Evolutionary conservation across 37 sponge, comb jelly and placozoan genomes (phyloP).

Genomic region (Dysidea cf. avara): DNA sequence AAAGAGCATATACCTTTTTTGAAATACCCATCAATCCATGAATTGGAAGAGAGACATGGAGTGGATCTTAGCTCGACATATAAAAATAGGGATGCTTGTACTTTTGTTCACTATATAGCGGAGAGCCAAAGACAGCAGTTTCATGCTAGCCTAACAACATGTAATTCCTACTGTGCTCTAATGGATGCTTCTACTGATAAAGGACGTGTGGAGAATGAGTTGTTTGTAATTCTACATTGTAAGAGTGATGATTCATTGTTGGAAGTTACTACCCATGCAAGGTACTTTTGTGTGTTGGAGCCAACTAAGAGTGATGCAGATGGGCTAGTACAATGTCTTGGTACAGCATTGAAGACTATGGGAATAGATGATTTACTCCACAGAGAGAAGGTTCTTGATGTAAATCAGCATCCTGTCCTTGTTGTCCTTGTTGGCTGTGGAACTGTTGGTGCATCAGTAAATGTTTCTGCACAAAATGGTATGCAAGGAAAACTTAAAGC

Average conservation of each 20-base stretch:
- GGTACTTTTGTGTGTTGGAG: background rate
- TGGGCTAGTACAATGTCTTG: slow-evolving; percentile 48
- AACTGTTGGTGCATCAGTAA: slow-evolving; percentile 64
- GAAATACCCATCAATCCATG: slow-evolving; percentile 30
- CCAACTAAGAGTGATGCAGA: slow-evolving; percentile 32
- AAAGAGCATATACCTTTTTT: slow-evolving; percentile 41
- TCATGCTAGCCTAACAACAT: background rate
- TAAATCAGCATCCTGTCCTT: slow-evolving; percentile 2
- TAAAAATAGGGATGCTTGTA: slow-evolving; percentile 6
- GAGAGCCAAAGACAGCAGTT: slow-evolving; percentile 1
- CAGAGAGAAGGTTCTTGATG: background rate
- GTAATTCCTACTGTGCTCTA: background rate
- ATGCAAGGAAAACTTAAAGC: slow-evolving; percentile 51
- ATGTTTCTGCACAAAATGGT: slow-evolving; percentile 42
- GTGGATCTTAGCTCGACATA: slow-evolving; percentile 53
- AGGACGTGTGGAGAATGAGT: background rate
- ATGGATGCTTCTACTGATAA: slow-evolving; percentile 12
- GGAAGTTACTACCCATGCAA: background rate
- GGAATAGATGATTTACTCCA: slow-evolving; percentile 41
- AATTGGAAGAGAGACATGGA: slow-evolving; percentile 54
- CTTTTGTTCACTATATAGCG: background rate
- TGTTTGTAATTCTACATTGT: background rate
- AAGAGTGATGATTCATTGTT: background rate
- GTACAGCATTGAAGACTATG: slow-evolving; percentile 24
- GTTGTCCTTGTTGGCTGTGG: slow-evolving; percentile 36